Percentiles rank a stretch among this genome's conserved stretches.
Evolutionary conservation across 2,888 invertebrate genomes (phyloP).

Genomic region (Agrochola litura): DNA sequence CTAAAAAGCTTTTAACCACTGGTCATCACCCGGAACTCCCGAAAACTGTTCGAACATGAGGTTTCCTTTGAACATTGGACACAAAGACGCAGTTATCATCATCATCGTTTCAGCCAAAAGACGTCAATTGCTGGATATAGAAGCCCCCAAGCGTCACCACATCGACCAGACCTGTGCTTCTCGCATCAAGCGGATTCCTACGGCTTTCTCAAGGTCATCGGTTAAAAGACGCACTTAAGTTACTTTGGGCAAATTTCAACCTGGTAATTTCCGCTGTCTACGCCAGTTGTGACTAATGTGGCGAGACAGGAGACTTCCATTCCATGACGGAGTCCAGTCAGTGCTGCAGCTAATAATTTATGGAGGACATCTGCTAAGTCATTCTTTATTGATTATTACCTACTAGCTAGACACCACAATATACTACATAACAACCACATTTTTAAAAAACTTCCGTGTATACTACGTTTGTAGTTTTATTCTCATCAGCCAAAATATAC

Average conservation of each 20-base stretch:
- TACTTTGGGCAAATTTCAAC: constrained; percentile 42
- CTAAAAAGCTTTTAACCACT: not conserved
- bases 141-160: not conserved
- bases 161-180: not conserved
- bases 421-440: too few relatives aligned
- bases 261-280: too few relatives aligned
- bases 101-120: too few relatives aligned
- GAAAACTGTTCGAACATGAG: not conserved
- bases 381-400: not conserved
- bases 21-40: not conserved
- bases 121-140: not conserved
- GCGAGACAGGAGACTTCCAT: constrained; percentile 7
- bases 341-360: constrained; percentile 13
- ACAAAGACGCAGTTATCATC: not conserved
- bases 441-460: too few relatives aligned
- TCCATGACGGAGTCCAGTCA: not conserved
- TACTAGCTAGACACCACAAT: not conserved
- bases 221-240: not conserved
- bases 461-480: too few relatives aligned
- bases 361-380: constrained; percentile 6
- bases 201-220: not conserved
- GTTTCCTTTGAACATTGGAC: not conserved
- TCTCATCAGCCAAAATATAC: too few relatives aligned
- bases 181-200: not conserved
- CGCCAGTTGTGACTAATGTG: too few relatives aligned